Conservation (phyloP, 1,140 invertebrate species). For the Megathymus violae region DNA sequence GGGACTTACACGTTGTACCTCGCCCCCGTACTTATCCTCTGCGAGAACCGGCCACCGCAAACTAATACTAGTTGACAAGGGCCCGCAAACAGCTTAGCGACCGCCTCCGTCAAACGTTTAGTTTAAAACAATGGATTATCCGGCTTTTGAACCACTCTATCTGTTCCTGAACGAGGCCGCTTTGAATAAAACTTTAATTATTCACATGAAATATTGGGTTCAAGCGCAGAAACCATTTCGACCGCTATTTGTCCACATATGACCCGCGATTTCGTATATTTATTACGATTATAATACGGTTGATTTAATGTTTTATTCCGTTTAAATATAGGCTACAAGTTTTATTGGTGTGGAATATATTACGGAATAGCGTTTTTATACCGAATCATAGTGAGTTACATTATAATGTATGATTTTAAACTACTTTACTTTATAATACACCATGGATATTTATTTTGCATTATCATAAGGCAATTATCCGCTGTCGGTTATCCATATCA, state of each 20-base stretch:
- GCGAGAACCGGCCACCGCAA: not conserved
- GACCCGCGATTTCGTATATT: not conserved
- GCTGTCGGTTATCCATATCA: no score
- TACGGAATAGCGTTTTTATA: no score
- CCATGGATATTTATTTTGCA: no score
- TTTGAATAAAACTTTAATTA: not conserved
- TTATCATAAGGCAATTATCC: no score
- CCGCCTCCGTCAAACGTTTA: constrained; percentile 15
- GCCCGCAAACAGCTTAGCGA: constrained; percentile 17
- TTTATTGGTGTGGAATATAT: no score
- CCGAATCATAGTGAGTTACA: no score
- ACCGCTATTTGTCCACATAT: constrained; percentile 1
- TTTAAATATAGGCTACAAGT: no score
- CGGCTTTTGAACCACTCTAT: constrained; percentile 19
- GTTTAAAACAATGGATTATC: constrained; percentile 25
- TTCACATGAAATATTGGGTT: not conserved
- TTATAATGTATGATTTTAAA: no score
- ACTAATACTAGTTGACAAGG: not conserved
- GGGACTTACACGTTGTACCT: not conserved
- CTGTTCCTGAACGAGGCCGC: constrained; percentile 4
- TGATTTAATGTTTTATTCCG: constrained; percentile 2
- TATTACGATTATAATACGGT: not conserved
- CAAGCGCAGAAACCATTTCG: not conserved
- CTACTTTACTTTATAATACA: no score
- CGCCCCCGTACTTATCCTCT: not conserved